Evolutionary conservation across 2,797 vertebrate genomes (phyloP), one percentile per base, ranked within the genome.

Genomic region (Phoxinus dragarum): DNA sequence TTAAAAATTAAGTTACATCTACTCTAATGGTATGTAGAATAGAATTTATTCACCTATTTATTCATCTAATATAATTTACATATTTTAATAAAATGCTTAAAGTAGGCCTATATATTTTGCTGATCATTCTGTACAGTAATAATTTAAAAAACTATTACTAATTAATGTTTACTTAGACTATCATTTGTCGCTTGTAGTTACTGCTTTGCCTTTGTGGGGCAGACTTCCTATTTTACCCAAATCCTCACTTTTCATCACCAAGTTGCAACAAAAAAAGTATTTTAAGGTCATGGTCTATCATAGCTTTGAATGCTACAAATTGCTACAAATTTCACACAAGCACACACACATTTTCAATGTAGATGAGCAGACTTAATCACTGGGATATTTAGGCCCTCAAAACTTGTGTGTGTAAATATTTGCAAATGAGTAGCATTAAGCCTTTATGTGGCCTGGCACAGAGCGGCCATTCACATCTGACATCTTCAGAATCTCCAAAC

Each of bases 401-500:
- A 86, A 54, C 80, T 64, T 80, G 34, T 52, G 72, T 71, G 66
- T 42, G 14, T 82, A 84, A 88, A 89, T 85, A 84, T 85, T 86
- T 82, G 82, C 81, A 86, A 86, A 88, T 76, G 56, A 83, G 79
- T 59, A 74, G 72, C 68, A 72, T 83, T 80, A 80, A 82, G 54
- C 59, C 21, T 81, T 81, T 81, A 67, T 31, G 68, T 82, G 64
- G 71, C 71, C 79, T 76, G 73, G 69, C 61, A 84, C 67, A 86
- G 47, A 82, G 74, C 6, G 27, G 2, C 54, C 69, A 59, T 81
- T 84, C 78, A 82, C 27, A 61, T 89, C 79, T 80, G 69, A 89
- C 68, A 74, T 69, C 69, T 75, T 73, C 71, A 73, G 34, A 19
- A 27, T 19, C 73, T 83, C 76, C 56, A 59, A 83, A 78, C 64